Evolutionary conservation across 2,113 vertebrate genomes (phyloP).

Genomic region (Sinocyclocheilus grahami): DNA sequence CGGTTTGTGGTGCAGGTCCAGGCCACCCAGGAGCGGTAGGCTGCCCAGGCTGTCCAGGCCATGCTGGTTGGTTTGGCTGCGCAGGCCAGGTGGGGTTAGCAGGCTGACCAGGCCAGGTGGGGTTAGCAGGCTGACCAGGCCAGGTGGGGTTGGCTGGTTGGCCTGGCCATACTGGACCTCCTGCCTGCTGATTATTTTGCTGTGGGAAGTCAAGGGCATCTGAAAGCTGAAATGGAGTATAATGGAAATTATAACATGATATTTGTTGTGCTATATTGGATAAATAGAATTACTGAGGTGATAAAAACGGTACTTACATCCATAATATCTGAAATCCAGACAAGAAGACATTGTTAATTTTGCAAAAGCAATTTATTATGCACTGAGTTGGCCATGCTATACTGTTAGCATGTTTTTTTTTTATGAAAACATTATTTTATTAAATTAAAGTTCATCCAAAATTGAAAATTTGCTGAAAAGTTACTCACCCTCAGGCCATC

Average conservation of each 20-base stretch:
- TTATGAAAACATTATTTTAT: neutral
- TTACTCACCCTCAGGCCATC: too few relatives aligned
- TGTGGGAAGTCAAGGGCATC: constrained; percentile 55
- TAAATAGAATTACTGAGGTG: neutral
- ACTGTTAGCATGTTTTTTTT: neutral
- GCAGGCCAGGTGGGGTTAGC: constrained; percentile 35
- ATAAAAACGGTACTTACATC: constrained; percentile 55
- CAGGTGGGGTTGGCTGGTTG: constrained; percentile 42
- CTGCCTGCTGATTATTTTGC: constrained; percentile 32
- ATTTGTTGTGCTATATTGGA: neutral
- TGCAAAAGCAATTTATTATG: neutral
- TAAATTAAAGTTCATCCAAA: too few relatives aligned
- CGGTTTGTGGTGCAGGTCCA: constrained; percentile 41
- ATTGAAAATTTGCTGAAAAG: too few relatives aligned
- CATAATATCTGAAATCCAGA: constrained; percentile 55
- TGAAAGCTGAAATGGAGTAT: constrained; percentile 44
- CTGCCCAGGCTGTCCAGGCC: constrained; percentile 36
- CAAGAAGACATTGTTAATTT: neutral
- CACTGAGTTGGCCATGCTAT: neutral
- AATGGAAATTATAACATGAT: neutral
- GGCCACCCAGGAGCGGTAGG: constrained; percentile 51
- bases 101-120: constrained; percentile 45
- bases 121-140: constrained; percentile 42
- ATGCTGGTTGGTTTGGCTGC: constrained; percentile 21
- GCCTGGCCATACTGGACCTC: constrained; percentile 47